A percentile compares a stretch with the other conserved stretches of the same genome.
Evolutionary conservation across 2,888 invertebrate genomes (phyloP).

Genomic region (Incurvaria masculella): DNA sequence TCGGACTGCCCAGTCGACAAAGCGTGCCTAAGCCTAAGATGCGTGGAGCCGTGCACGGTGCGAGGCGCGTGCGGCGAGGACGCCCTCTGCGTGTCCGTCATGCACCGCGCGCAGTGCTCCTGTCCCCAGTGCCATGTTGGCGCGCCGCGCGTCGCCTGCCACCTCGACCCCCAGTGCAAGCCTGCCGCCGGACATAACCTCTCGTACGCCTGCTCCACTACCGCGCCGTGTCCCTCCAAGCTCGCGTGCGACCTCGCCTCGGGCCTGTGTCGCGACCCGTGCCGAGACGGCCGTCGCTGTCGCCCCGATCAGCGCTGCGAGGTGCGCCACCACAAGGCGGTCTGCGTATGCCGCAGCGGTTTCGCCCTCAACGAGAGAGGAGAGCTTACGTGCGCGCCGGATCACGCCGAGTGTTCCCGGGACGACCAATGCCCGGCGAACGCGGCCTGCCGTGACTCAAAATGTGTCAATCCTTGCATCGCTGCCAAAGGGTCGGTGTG

Average conservation of each 20-base stretch:
- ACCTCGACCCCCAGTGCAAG: conserved; percentile 75
- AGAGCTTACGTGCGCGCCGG: conserved; percentile 83
- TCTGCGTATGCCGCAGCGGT: conserved; percentile 86
- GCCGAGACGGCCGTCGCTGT: conserved; percentile 68
- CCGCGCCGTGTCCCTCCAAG: conserved; percentile 70
- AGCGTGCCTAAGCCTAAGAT: conserved; percentile 87
- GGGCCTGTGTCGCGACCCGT: conserved; percentile 79
- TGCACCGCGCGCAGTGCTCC: conserved; percentile 83
- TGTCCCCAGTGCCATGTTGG: conserved; percentile 88
- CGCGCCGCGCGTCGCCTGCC: conserved; percentile 74
- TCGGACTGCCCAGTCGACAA: conserved; percentile 89
- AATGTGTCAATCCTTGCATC: conserved; percentile 85
- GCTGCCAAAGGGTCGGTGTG: conserved; percentile 64
- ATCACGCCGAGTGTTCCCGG: conserved; percentile 73
- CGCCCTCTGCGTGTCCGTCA: conserved; percentile 80
- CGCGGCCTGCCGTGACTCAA: conserved; percentile 77
- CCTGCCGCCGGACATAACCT: conserved; percentile 58
- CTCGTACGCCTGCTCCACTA: conserved; percentile 62
- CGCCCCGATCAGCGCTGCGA: conserved; percentile 83
- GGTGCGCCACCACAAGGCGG: conserved; percentile 78
- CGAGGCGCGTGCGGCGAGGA: conserved; percentile 87
- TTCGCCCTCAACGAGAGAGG: conserved; percentile 86
- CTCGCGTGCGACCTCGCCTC: conserved; percentile 68
- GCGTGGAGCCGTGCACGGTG: conserved; percentile 86
- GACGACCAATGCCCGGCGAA: conserved; percentile 84